phyloP scores from a whole-genome alignment of 1,140 invertebrate species.

The Drosophila virilis region DNA sequence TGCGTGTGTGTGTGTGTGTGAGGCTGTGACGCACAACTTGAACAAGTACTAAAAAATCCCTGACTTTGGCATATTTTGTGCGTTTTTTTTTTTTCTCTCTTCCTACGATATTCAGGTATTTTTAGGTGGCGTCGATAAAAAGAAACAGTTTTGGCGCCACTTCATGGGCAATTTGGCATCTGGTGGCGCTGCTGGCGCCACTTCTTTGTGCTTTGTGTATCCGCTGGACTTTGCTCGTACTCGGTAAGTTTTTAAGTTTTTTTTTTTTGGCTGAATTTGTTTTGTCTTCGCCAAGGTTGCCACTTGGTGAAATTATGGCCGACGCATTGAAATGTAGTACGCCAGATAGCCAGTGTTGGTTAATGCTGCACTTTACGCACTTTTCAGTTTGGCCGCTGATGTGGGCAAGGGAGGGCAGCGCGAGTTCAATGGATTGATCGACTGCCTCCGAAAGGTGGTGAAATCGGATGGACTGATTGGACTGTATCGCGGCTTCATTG shows the following conservation, averaged over 20 bases:
- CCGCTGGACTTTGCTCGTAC: constrained; percentile 97
- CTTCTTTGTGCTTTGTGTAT: constrained; percentile 97
- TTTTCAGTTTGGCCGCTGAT: constrained; percentile 88
- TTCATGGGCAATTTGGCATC: constrained; percentile 95
- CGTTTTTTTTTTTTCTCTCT: neutral
- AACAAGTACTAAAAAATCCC: neutral
- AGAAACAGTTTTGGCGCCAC: constrained; percentile 93
- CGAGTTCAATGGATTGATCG: constrained; percentile 93
- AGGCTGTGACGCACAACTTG: neutral
- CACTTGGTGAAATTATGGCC: neutral
- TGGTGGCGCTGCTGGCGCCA: constrained; percentile 96
- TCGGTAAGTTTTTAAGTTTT: constrained; percentile 54
- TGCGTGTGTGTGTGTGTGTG: neutral
- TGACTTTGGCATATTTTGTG: neutral
- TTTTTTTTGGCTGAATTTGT: too few species aligned
- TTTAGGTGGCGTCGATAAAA: constrained; percentile 90
- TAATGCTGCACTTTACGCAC: too few species aligned
- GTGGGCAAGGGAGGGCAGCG: constrained; percentile 92
- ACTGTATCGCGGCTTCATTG: constrained; percentile 95
- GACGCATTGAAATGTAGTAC: too few species aligned
- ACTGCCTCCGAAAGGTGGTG: constrained; percentile 94
- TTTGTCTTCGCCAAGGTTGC: too few species aligned
- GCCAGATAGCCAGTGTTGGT: too few species aligned
- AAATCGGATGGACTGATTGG: constrained; percentile 93
- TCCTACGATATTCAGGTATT: constrained; percentile 68